Conservation (phyloP, 2,797 vertebrate genomes). For the Poecile montanus region DNA sequence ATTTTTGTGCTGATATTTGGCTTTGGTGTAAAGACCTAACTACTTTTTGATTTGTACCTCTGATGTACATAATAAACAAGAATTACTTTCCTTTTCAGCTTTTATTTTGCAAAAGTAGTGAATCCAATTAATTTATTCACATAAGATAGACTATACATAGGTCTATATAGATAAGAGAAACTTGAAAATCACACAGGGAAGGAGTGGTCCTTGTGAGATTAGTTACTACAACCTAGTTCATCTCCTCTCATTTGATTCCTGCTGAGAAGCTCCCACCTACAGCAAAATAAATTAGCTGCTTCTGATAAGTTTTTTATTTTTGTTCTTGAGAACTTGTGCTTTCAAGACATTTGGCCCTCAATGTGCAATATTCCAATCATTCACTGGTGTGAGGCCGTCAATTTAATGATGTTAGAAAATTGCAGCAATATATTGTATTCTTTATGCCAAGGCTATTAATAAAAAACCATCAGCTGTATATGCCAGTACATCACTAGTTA, state of each 20-base stretch:
- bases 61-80: background rate
- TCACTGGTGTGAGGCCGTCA: background rate
- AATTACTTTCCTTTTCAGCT: background rate
- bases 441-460: background rate
- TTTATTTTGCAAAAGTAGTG: background rate
- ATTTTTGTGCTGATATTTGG: background rate
- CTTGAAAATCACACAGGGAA: background rate
- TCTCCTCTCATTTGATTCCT: background rate
- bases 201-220: background rate
- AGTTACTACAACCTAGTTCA: background rate
- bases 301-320: background rate
- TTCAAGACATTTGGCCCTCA: background rate
- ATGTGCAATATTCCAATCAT: background rate
- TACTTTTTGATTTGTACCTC: background rate
- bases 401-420: background rate
- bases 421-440: background rate
- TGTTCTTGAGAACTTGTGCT: background rate
- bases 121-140: background rate
- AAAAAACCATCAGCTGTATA: accelerated
- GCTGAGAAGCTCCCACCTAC: background rate
- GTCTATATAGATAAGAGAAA: no score
- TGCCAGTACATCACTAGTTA: background rate
- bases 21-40: background rate
- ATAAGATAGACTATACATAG: background rate
- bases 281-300: background rate